Conservation (phyloP, 2,797 vertebrate genomes). For the Discoglossus pictus region DNA sequence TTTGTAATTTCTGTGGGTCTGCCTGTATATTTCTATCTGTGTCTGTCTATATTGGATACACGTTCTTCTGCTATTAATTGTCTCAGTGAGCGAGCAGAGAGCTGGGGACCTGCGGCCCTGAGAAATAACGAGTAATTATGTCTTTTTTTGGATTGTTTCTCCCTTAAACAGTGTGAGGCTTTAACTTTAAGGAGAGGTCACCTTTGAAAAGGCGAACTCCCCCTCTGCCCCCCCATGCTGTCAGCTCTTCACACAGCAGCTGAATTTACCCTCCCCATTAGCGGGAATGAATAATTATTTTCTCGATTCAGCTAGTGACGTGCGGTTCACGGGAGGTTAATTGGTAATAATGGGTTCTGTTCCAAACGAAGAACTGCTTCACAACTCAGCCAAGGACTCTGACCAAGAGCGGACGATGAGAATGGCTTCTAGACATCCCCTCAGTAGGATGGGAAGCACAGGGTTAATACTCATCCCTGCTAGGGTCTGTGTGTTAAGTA, state of each 20-base stretch:
- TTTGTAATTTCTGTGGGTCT: no score
- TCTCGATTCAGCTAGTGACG: slow-evolving; percentile 51
- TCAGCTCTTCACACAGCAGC: slow-evolving; percentile 44
- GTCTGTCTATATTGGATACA: no score
- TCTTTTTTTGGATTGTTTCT: slow-evolving; percentile 38
- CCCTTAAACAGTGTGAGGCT: slow-evolving; percentile 42
- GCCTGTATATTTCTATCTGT: no score
- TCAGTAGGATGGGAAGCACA: slow-evolving; percentile 15
- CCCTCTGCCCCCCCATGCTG: slow-evolving; percentile 34
- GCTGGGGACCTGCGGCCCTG: slow-evolving; percentile 18
- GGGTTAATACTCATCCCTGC: slow-evolving; percentile 24
- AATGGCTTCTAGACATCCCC: slow-evolving; percentile 11
- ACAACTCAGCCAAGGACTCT: slow-evolving; percentile 48
- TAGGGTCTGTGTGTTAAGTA: slow-evolving; percentile 28
- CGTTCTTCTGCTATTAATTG: slow-evolving; percentile 17
- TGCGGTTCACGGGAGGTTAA: slow-evolving; percentile 51
- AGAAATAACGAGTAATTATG: slow-evolving; percentile 42
- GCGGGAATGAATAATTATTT: slow-evolving; percentile 53
- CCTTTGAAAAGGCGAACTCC: slow-evolving; percentile 49
- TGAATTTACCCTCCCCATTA: slow-evolving; percentile 53
- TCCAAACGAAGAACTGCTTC: slow-evolving; percentile 51
- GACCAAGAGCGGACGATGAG: slow-evolving; percentile 24
- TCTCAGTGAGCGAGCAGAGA: slow-evolving; percentile 30
- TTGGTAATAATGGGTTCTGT: slow-evolving; percentile 54
- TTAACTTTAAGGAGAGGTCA: slow-evolving; percentile 53